Base-by-base conservation (phyloP, 2,888 invertebrate species). In the Elysia crispata region DNA sequence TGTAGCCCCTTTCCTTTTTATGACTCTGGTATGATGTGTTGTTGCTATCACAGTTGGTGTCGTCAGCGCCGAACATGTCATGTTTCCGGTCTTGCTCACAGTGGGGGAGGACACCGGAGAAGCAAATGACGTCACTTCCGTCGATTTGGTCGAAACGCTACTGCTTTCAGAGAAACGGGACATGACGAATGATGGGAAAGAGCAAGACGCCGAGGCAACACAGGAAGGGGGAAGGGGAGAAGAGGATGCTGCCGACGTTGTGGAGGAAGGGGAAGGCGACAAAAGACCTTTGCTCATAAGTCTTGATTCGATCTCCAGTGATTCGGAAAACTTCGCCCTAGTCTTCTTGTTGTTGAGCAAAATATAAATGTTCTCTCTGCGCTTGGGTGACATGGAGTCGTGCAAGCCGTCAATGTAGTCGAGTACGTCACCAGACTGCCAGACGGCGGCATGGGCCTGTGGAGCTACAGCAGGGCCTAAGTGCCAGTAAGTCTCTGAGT, bases 231-330 rank as follows among this genome's bases (percentile, higher is more conserved):
- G n/a, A 15, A 23, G 23, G 15, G 60, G 23, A 23, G 60, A 23
- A 8, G 25, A 25, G 25, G n/a, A 23, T 15, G 23, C 60, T 8
- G 25, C 25, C n/a, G n/a, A n/a, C 5, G n/a, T 15, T 23, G n/a
- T 60, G 15, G 23, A n/a, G 3, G 60, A 60, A 60, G 25, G 60
- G 25, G 60, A n/a, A 15, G 25, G 18, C 13, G 69, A 66, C 6
- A 83, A 62, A 20, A 83, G 62, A 64, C 83, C 80, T 86, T 62
- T 83, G 79, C 66, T 86, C 82, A 74, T 83, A 23, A 86, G 80
- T 72, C 83, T 78, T 30, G 84, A 84, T 74, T 86, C 86, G n/a
- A 86, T 83, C 79, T 86, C 86, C 54, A 86, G 76, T 13, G 86
- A 86, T 60, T 86, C 84, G 3, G 85, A 86, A 70, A 86, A 83